phyloP scores from a whole-genome alignment of 1,140 invertebrate species.

The Nilaparvata lugens region DNA sequence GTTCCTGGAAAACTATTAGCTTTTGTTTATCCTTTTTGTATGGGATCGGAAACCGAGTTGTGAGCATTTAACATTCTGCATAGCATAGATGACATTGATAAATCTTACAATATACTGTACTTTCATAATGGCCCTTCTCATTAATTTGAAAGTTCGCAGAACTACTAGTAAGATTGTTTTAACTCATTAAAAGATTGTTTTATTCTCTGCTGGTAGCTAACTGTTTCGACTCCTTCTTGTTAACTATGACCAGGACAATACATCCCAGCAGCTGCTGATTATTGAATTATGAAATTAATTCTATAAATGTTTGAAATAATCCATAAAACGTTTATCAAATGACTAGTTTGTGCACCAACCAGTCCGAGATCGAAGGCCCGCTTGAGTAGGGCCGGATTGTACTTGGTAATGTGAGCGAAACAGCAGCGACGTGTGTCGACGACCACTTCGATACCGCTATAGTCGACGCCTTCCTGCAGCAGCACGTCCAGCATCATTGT shows the following conservation, averaged over 20 bases:
- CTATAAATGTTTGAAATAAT: background rate
- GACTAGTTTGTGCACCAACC: constrained; percentile 14
- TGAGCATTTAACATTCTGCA: no score
- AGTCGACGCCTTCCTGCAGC: constrained; percentile 21
- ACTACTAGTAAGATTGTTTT: no score
- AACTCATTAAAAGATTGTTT: no score
- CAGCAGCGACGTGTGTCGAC: constrained; percentile 20
- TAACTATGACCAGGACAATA: background rate
- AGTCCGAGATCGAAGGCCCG: constrained; percentile 17
- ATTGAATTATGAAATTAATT: background rate
- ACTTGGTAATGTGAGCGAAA: constrained; percentile 19
- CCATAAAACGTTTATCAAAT: background rate
- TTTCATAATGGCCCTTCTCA: no score
- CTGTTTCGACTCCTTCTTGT: background rate
- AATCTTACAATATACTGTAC: no score
- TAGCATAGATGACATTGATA: no score
- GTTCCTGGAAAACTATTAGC: no score
- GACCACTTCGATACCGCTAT: constrained; percentile 17
- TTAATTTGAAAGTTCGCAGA: no score
- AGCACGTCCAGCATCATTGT: constrained; percentile 24
- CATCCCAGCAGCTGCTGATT: background rate
- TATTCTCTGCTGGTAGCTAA: background rate
- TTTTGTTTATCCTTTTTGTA: no score
- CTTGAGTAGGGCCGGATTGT: constrained; percentile 19
- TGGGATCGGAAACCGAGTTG: no score